Base-by-base conservation (phyloP, 92 coral and sea anemone genomes). In the Desmophyllum pertusum region DNA sequence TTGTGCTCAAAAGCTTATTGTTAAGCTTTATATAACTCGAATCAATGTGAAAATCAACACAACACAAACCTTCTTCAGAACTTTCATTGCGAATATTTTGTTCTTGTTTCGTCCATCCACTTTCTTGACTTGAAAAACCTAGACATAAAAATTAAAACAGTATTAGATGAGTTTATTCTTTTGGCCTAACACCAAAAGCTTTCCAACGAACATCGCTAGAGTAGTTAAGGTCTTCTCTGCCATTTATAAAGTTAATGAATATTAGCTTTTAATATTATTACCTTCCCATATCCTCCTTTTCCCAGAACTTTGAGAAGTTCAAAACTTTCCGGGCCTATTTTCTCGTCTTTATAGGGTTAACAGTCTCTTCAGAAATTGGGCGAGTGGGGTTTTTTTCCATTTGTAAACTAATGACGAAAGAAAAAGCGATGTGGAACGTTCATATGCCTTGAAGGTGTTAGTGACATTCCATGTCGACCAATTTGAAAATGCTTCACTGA, bases 241-340 rank as follows among this genome's bases (percentile, higher is more conserved):
- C 30, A 50, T 46, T 2, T 14, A 31, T 14, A 48, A 43, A 52
- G 63, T 19, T 55, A 55, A 23, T 1, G 15, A 43, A 40, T 4
- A 25, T 30, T 67, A 17, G 71, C 71, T 35, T 33, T 19, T 64
- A 19, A 11, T 30, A 50, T 33, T 50, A 29, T 15, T 75, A 96
- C 99, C 94, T 97, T 97, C 31, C 99, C 99, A 81, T 97, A 97
- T 6, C 99, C 99, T 55, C 99, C 99, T 79, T 97, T 97, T 27
- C 99, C 99, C 11, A 97, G 88, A 35, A 97, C 99, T 73, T 97
- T 97, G 18, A 97, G 89, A 65, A 97, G 83, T 89, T 97, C 93
- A 59, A 97, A 97, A 55, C 98, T 94, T 76, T 92, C 97, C 43
- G 99, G 99, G 63, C 99, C 99, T 59, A 97, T 77, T 88, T 97